Conservation (phyloP, 2,888 invertebrate genomes). For the Lagria hirta region DNA sequence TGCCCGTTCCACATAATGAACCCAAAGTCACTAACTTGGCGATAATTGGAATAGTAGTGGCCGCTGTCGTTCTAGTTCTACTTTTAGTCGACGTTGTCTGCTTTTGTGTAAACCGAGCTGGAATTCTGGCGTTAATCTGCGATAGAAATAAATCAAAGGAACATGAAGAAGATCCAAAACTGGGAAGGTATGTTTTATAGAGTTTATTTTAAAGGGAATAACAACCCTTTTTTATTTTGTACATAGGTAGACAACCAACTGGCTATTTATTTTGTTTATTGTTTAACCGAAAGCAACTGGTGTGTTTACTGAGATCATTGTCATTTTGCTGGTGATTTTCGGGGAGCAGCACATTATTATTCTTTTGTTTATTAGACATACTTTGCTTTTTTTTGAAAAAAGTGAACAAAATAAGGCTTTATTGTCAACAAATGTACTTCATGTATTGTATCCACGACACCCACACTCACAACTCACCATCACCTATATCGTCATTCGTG, state of each 20-base stretch:
- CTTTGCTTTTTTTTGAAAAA: too few species aligned
- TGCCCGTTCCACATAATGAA: slow-evolving; percentile 30
- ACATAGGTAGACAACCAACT: not conserved
- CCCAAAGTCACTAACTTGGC: slow-evolving; percentile 59
- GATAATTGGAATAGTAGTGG: slow-evolving; percentile 83
- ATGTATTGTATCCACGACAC: too few species aligned
- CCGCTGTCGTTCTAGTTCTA: slow-evolving; percentile 76
- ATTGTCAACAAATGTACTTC: slow-evolving; percentile 5
- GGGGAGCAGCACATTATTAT: too few species aligned
- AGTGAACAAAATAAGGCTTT: too few species aligned
- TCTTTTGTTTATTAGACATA: too few species aligned
- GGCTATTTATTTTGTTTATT: too few species aligned
- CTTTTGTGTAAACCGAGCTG: slow-evolving; percentile 65
- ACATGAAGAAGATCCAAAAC: slow-evolving; percentile 76
- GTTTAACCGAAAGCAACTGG: too few species aligned
- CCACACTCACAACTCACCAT: too few species aligned
- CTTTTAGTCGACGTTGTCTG: slow-evolving; percentile 85
- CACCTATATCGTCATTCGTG: slow-evolving; percentile 2
- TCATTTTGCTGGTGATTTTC: too few species aligned
- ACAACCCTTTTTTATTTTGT: slow-evolving; percentile 6
- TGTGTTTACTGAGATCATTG: too few species aligned
- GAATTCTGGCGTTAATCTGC: slow-evolving; percentile 70
- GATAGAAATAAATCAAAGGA: slow-evolving; percentile 64
- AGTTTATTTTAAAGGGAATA: too few species aligned
- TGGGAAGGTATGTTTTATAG: slow-evolving; percentile 69